These are phyloP conservation scores for Turritopsis rubra DNA, from an alignment of 30 jellyfish, hydroid and myxozoan genomes.

Conservation along the genomic window DNA sequence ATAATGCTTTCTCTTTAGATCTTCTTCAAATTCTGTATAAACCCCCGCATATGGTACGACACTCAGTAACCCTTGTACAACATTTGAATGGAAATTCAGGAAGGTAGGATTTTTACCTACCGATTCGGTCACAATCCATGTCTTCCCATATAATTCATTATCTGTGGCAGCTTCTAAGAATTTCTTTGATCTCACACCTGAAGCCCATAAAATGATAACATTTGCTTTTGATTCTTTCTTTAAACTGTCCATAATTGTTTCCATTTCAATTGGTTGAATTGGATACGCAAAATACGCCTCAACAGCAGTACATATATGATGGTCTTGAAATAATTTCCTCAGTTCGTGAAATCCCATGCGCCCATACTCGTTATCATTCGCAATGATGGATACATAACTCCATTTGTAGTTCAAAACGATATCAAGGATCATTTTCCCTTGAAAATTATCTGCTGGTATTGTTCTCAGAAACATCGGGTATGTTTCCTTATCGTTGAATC, in stretches of 20 bases:
- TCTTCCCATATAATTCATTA: neutral
- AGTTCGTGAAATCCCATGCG: slow-evolving; percentile 14
- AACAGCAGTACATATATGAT: slow-evolving; percentile 15
- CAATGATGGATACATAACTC: slow-evolving; percentile 24
- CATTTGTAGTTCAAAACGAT: slow-evolving; percentile 2
- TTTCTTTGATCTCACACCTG: neutral
- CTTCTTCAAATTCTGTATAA: neutral
- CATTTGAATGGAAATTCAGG: neutral
- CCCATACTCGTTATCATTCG: slow-evolving; percentile 25
- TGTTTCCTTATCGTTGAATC: neutral
- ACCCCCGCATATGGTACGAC: slow-evolving; percentile 17
- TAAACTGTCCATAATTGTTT: neutral
- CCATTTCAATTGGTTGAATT: neutral
- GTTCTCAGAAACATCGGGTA: slow-evolving; percentile 19
- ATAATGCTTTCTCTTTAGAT: neutral
- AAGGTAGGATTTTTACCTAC: neutral
- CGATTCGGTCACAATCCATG: slow-evolving; percentile 21
- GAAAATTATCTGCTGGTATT: slow-evolving; percentile 15
- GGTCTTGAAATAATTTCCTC: neutral
- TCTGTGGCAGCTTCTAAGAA: neutral
- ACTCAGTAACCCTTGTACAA: slow-evolving; percentile 8
- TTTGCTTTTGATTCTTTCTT: neutral
- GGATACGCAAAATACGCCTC: slow-evolving; percentile 8
- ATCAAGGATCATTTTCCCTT: slow-evolving; percentile 3
- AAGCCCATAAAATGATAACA: slow-evolving; percentile 18